Base-by-base conservation (phyloP, 2,113 vertebrate genomes). In the Pluvialis apricaria region DNA sequence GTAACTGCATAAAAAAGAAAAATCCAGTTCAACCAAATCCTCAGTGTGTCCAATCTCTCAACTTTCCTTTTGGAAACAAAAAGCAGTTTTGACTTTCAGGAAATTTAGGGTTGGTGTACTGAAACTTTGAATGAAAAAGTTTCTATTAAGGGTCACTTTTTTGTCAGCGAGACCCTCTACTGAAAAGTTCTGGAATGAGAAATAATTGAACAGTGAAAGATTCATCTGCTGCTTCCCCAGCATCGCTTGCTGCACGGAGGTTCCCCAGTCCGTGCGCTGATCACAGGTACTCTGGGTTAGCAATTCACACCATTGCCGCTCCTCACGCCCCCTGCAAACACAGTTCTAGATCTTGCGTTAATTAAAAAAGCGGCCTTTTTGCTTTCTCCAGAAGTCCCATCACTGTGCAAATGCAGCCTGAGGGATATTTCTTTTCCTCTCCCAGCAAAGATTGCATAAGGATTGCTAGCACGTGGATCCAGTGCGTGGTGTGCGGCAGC, bases 401-500 rank as follows among this genome's bases (percentile, higher is more conserved):
- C 51, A 14, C 66, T 81, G 71, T 64, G 71, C 71, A 80, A 20
- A 65, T 1, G 15, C 89, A 83, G 96, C 94, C 91, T 51, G 58
- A 91, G 94, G 91, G 87, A 84, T 54, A 22, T 66, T 86, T 86
- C 81, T 81, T 66, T 76, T 72, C 66, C 78, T 96, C 89, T 95
- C 91, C 78, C 89, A 78, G 94, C 83, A 69, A 94, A 94, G 93
- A 97, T 95, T 97, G 95, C 94, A 90, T 96, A 97, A 97, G 97
- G 91, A 78, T 91, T 90, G 79, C 91, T 86, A 95, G 94, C 94
- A 97, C 89, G 94, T 97, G 97, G 96, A 95, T 89, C 60, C 95
- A 95, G 94, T 94, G 92, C 96, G 49, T 96, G 96, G 96, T 97
- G 95, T 96, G 97, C 87, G 58, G 94, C 95, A 97, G 96, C 95